These are phyloP conservation scores for Arctopsyche grandis DNA, from an alignment of 1,140 invertebrate genomes.

Conservation along the genomic window DNA sequence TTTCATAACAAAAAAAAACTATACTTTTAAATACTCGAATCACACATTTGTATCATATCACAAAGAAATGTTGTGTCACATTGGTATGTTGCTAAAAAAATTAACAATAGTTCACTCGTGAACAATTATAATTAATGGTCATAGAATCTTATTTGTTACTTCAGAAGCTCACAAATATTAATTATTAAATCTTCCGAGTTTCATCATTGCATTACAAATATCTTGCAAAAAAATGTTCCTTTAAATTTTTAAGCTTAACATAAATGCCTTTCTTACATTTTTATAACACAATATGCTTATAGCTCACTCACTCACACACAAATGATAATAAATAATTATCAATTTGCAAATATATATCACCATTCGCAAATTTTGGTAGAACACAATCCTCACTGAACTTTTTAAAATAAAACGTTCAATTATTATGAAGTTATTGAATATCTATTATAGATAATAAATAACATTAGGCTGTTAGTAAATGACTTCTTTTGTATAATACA, in stretches of 20 bases:
- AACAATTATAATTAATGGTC: constrained; percentile 17
- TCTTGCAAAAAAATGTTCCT: constrained; percentile 21
- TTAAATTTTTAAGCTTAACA: constrained; percentile 32
- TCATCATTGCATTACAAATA: constrained; percentile 7
- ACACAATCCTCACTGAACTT: constrained; percentile 31
- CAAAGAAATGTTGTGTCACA: constrained; percentile 40
- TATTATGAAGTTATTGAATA: constrained; percentile 31
- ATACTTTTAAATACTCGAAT: constrained; percentile 16
- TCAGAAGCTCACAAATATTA: constrained; percentile 14
- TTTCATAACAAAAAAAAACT: constrained; percentile 12
- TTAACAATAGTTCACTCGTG: constrained; percentile 20
- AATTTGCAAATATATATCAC: constrained; percentile 35
- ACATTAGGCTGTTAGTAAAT: constrained; percentile 33
- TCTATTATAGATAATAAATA: constrained; percentile 38
- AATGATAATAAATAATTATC: constrained; percentile 33
- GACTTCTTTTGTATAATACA: constrained; percentile 33
- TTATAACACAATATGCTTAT: constrained; percentile 36
- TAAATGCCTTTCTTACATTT: constrained; percentile 39
- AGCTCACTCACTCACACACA: constrained; percentile 34
- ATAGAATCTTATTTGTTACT: constrained; percentile 23
- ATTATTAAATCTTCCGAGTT: not conserved
- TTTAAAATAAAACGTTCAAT: constrained; percentile 28
- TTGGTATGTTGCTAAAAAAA: constrained; percentile 12
- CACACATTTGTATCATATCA: constrained; percentile 39
- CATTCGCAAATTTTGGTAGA: constrained; percentile 28